Conservation (phyloP, 2,797 vertebrate genomes). For the Tokudaia muenninki region DNA sequence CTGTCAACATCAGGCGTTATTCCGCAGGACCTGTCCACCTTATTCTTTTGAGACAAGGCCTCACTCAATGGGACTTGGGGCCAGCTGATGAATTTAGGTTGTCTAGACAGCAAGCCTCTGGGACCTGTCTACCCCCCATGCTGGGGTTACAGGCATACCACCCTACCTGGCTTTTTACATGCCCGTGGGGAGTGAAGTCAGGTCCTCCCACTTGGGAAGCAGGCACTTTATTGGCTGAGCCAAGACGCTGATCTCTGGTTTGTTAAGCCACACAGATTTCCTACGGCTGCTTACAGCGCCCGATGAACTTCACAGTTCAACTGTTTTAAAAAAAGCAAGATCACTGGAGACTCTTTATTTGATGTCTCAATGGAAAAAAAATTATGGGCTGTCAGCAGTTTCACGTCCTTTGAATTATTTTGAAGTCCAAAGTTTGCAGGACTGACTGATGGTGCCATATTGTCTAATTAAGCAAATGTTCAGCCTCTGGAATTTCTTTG, state of each 20-base stretch:
- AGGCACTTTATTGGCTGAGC: not conserved
- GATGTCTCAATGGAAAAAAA: conserved; percentile 12
- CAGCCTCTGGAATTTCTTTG: conserved; percentile 49
- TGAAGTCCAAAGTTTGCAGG: conserved; percentile 15
- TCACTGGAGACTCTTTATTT: not conserved
- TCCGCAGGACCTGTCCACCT: not conserved
- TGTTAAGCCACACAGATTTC: not conserved
- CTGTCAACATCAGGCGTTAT: not conserved
- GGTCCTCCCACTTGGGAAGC: not conserved
- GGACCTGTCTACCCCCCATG: not conserved
- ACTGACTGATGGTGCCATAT: not conserved
- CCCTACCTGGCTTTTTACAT: not conserved
- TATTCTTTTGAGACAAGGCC: not conserved
- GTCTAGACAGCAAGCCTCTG: not conserved
- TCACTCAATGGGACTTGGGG: not conserved
- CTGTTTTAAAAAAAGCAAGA: not conserved
- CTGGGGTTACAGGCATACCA: not conserved
- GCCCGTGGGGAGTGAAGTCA: not conserved
- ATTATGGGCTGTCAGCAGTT: conserved; percentile 25
- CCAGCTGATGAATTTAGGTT: not conserved
- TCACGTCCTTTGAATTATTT: conserved; percentile 33
- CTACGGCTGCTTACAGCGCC: not conserved
- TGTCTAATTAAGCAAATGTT: conserved; percentile 47
- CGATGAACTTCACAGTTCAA: not conserved
- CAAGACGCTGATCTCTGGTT: not conserved